Base-by-base conservation (phyloP, 2,113 vertebrate genomes). In the Thomomys bottae region DNA sequence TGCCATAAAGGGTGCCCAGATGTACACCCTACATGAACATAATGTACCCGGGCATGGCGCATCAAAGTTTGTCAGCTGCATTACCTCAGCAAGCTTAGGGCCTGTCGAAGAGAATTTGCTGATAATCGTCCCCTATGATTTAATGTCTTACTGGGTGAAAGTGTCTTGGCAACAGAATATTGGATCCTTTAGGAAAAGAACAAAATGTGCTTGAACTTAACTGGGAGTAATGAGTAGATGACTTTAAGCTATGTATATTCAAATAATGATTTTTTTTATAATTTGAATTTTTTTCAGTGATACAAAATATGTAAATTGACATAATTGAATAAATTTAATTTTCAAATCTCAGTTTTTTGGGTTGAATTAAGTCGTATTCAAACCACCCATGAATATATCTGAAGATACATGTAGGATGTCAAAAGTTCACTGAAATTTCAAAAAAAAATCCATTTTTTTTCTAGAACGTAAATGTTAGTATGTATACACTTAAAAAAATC, bases 1-100 rank as follows among this genome's bases (percentile, higher is more conserved):
- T 89, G 98, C 98, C 98, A 96, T 98, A 98, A 98, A 98, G 98
- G 98, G 98, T 97, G 98, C 98, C 98, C 98, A 98, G 98, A 99
- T 99, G 98, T 97, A 98, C 98, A 98, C 98, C 97, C 97, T 98
- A 95, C 95, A 95, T 98, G 98, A 98, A 98, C 97, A 98, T 98
- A 98, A 98, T 98, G 98, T 97, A 97, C 98, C 97, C 97, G 96
- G 98, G 98, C 98, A 98, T 97, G 97, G 97, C 97, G 96, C 98
- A 98, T 98, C 98, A 98, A 97, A 98, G 97, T 98, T 97, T 98
- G 98, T 98, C 98, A 98, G 98, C 98, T 96, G 97, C 97, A 98
- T 98, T 97, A 97, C 98, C 98, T 98, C 98, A 98, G 98, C 97
- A 97, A 97, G 97, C 98, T 97, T 95, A 96, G 98, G 97, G 97